Evolutionary conservation across 1,140 invertebrate species (phyloP).

Genomic region (Orchestia grillus): DNA sequence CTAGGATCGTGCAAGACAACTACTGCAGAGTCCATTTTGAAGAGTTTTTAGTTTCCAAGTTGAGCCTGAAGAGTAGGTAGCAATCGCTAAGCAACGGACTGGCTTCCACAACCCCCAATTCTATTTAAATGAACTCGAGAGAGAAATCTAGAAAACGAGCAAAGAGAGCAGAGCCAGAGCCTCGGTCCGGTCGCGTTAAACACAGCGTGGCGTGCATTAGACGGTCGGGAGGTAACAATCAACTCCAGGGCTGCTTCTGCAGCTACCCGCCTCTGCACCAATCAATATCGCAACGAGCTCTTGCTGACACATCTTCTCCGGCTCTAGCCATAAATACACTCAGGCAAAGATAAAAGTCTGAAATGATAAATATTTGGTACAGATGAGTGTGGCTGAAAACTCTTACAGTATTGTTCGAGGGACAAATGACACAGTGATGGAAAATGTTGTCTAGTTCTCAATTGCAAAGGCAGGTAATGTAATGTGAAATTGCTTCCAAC

Average conservation of each 20-base stretch:
- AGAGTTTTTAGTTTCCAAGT: slow-evolving; percentile 23
- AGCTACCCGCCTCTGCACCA: not conserved
- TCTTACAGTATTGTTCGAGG: not conserved
- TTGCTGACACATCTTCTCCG: not conserved
- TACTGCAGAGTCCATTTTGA: slow-evolving; percentile 7
- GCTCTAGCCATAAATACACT: not conserved
- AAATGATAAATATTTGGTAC: not conserved
- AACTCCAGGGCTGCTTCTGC: slow-evolving; percentile 1
- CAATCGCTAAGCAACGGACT: slow-evolving; percentile 50
- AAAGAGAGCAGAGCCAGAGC: slow-evolving; percentile 44
- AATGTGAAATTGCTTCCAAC: not conserved
- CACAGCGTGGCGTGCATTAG: slow-evolving; percentile 33
- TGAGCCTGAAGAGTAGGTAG: slow-evolving; percentile 37
- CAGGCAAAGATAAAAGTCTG: not conserved
- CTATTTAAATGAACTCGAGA: slow-evolving; percentile 47
- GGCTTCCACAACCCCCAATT: slow-evolving; percentile 53
- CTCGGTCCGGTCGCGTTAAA: slow-evolving; percentile 44
- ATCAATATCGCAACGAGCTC: slow-evolving; percentile 37
- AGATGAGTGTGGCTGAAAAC: not conserved
- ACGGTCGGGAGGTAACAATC: slow-evolving; percentile 38
- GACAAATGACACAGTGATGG: not conserved
- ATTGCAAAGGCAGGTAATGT: not conserved
- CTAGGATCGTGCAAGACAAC: not conserved
- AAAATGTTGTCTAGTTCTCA: not conserved
- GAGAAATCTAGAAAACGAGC: slow-evolving; percentile 53